phyloP scores from a whole-genome alignment of 2,797 vertebrate genomes.

The Heteromormyrus szaboi region DNA sequence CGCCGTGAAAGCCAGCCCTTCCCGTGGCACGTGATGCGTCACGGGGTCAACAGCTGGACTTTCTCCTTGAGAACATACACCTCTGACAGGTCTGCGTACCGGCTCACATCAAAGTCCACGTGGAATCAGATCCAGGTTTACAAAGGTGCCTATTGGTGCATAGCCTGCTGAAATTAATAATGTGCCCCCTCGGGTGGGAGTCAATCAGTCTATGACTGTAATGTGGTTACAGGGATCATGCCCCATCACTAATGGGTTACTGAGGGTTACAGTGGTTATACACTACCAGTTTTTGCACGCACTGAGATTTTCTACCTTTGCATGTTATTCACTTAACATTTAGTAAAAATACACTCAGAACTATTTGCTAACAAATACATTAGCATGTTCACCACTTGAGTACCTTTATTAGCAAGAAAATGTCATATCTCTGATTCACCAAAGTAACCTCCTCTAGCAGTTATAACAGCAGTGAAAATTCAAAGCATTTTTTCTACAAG shows the following conservation, averaged over 20 bases:
- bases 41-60: background rate
- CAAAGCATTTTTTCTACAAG: background rate
- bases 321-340: background rate
- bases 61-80: background rate
- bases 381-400: background rate
- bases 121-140: background rate
- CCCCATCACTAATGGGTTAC: background rate
- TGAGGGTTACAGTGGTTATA: background rate
- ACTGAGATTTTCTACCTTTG: background rate
- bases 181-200: background rate
- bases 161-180: background rate
- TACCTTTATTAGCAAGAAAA: background rate
- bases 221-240: background rate
- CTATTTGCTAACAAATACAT: background rate
- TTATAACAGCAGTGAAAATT: background rate
- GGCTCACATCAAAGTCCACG: background rate
- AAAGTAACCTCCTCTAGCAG: too few species aligned
- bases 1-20: background rate
- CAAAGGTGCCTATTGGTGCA: background rate
- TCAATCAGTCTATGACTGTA: background rate
- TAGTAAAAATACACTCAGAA: background rate
- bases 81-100: background rate
- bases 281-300: background rate
- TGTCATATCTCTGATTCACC: background rate
- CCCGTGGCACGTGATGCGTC: background rate